phyloP scores from a whole-genome alignment of 2,113 vertebrate species.

The Alexandromys fortis region DNA sequence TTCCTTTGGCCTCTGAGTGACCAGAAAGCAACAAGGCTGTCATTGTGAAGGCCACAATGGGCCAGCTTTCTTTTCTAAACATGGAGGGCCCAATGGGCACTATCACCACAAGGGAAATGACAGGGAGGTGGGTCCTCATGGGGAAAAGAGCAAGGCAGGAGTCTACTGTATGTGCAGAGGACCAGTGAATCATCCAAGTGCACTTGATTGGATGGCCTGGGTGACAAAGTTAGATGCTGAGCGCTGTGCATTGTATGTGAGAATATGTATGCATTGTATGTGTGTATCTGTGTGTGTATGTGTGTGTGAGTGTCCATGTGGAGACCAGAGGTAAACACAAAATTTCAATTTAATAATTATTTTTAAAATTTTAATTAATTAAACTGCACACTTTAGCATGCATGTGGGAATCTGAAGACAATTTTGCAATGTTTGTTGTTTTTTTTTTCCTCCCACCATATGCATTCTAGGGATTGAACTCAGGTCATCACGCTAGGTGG shows the following conservation, averaged over 20 bases:
- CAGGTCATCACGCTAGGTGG: neutral
- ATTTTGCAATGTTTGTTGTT: neutral
- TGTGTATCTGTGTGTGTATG: neutral
- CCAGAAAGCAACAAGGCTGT: neutral
- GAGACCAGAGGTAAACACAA: neutral
- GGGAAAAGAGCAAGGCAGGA: rapidly evolving
- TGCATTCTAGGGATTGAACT: neutral
- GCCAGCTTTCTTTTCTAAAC: neutral
- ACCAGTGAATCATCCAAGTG: neutral
- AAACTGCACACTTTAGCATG: neutral
- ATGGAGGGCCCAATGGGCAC: neutral
- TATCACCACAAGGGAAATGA: neutral
- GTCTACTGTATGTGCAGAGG: neutral
- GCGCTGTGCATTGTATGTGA: neutral
- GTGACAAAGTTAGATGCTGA: neutral
- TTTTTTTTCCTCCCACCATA: neutral
- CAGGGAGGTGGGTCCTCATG: rapidly evolving
- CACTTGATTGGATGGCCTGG: rapidly evolving
- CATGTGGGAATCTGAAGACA: neutral
- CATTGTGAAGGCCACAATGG: neutral
- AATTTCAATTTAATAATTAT: neutral
- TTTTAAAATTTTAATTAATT: neutral
- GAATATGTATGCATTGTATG: neutral
- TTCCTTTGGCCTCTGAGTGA: neutral
- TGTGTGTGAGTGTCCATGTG: no score